Evolutionary conservation across 2,888 invertebrate genomes (phyloP).

Genomic region (Caradrina clavipalpis): DNA sequence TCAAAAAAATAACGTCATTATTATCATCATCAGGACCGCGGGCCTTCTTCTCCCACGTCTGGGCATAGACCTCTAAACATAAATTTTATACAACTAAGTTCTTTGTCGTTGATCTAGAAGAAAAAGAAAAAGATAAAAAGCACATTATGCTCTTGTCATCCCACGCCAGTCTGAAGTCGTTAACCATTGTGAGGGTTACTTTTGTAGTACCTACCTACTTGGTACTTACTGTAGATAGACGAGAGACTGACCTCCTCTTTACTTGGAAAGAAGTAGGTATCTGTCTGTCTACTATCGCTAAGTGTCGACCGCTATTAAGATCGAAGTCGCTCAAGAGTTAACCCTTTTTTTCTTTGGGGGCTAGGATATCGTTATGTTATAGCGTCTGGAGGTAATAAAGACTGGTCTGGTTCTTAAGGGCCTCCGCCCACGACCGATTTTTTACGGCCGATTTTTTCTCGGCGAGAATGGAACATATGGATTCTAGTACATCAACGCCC

Average conservation of each 20-base stretch:
- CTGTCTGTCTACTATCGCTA: slow-evolving; percentile 6
- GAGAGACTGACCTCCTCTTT: slow-evolving; percentile 38
- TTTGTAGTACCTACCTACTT: slow-evolving; percentile 22
- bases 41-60: neutral
- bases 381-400: neutral
- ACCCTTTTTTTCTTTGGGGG: neutral
- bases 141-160: slow-evolving; percentile 46
- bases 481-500: too few relatives aligned
- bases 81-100: slow-evolving; percentile 2
- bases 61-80: neutral
- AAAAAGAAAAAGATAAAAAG: slow-evolving; percentile 46
- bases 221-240: slow-evolving; percentile 10
- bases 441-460: too few relatives aligned
- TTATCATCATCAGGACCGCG: neutral
- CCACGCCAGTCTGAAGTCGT: slow-evolving; percentile 51
- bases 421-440: too few relatives aligned
- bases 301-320: slow-evolving; percentile 18
- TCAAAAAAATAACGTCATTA: neutral
- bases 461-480: too few relatives aligned
- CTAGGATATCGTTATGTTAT: too few relatives aligned
- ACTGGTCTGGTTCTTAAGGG: neutral
- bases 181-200: slow-evolving; percentile 52
- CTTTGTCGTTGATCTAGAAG: slow-evolving; percentile 22
- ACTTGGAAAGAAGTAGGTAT: slow-evolving; percentile 17
- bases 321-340: neutral